Conservation (phyloP, 2,113 vertebrate genomes). For the Thunnus thynnus region DNA sequence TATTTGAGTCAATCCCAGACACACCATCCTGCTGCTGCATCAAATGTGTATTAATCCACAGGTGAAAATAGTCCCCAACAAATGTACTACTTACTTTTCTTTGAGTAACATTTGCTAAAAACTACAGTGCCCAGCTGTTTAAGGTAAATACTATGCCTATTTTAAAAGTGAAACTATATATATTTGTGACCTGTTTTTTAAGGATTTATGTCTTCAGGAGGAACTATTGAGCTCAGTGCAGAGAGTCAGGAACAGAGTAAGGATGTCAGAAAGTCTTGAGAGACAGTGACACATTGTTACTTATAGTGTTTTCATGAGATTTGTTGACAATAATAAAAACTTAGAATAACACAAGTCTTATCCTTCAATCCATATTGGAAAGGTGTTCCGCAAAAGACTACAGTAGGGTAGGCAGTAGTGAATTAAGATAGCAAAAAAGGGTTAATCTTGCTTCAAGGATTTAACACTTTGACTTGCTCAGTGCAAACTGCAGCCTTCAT, state of each 20-base stretch:
- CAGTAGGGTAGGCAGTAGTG: not conserved
- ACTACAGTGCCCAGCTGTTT: not conserved
- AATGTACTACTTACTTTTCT: not conserved
- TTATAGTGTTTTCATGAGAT: too few relatives aligned
- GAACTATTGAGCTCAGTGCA: not conserved
- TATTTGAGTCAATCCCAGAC: slow-evolving; percentile 6
- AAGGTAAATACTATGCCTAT: not conserved
- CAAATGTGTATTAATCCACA: not conserved
- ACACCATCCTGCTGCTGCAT: not conserved
- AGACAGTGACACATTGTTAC: not conserved
- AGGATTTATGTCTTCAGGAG: not conserved
- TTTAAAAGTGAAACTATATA: too few relatives aligned
- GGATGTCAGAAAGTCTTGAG: not conserved
- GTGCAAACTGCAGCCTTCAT: slow-evolving; percentile 13
- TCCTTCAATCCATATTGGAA: not conserved
- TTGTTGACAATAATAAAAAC: too few relatives aligned
- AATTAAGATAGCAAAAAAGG: not conserved
- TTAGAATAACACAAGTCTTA: not conserved
- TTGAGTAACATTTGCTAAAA: not conserved
- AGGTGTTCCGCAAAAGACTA: slow-evolving; percentile 1
- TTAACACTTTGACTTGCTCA: slow-evolving; percentile 11
- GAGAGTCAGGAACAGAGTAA: not conserved
- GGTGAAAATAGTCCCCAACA: not conserved
- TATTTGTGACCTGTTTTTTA: not conserved
- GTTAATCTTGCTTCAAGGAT: slow-evolving; percentile 9